Percentiles rank a stretch among this genome's conserved stretches.
Evolutionary conservation across 2,888 invertebrate species (phyloP).

Genomic region (Sturmia bella): DNA sequence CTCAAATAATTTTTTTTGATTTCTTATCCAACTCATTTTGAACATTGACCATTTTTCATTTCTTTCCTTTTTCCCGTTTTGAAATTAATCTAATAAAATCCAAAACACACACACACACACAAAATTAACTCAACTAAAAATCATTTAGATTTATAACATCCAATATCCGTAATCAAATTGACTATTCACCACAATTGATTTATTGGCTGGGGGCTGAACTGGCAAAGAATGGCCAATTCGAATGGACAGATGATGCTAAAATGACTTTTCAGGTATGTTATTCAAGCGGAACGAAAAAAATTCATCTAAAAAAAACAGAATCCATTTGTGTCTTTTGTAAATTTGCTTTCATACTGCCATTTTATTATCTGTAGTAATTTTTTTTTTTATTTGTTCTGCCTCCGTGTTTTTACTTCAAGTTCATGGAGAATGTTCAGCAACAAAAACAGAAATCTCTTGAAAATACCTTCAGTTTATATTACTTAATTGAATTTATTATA

Average conservation of each 20-base stretch:
- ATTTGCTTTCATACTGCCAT: not conserved
- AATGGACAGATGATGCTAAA: slow-evolving; percentile 86
- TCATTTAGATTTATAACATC: slow-evolving; percentile 84
- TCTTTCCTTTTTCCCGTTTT: slow-evolving; percentile 19
- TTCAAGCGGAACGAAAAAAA: slow-evolving; percentile 27
- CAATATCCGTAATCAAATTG: slow-evolving; percentile 86
- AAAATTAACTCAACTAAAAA: slow-evolving; percentile 22
- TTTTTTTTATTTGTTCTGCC: not conserved
- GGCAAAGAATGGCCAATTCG: slow-evolving; percentile 82
- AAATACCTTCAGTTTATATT: slow-evolving; percentile 20
- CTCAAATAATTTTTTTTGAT: not conserved
- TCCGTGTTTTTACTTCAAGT: not conserved
- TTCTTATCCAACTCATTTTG: not conserved
- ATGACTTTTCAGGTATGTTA: slow-evolving; percentile 83
- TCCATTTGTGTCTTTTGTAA: not conserved
- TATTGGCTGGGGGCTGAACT: slow-evolving; percentile 89
- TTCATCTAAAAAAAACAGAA: slow-evolving; percentile 19
- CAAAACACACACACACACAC: slow-evolving; percentile 3
- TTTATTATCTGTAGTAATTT: not conserved
- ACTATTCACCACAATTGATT: slow-evolving; percentile 87
- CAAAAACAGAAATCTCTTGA: not conserved
- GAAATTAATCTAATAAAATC: slow-evolving; percentile 9
- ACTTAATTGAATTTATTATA: slow-evolving; percentile 51
- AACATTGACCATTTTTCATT: slow-evolving; percentile 25
- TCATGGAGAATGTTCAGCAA: not conserved